Conservation (phyloP, 2,113 vertebrate species). For the Myiagra hebetior region DNA sequence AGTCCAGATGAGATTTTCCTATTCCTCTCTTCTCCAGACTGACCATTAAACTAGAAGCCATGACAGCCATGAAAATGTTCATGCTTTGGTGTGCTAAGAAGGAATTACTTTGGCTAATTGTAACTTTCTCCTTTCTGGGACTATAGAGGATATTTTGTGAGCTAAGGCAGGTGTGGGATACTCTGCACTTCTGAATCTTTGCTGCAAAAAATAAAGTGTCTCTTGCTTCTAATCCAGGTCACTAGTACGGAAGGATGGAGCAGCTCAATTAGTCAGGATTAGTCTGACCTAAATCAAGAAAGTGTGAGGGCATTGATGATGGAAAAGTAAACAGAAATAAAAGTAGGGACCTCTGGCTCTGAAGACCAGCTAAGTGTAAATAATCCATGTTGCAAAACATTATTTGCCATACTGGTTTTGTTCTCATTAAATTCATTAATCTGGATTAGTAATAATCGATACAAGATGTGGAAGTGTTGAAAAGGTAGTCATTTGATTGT, state of each 20-base stretch:
- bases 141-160: neutral
- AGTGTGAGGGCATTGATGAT: neutral
- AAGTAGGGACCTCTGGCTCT: neutral
- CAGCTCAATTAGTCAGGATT: conserved; percentile 9
- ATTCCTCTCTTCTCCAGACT: neutral
- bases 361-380: neutral
- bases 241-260: neutral
- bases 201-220: neutral
- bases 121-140: neutral
- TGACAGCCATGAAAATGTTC: neutral
- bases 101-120: neutral
- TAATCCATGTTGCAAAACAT: neutral
- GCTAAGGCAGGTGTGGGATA: neutral
- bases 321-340: neutral
- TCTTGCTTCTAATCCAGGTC: conserved; percentile 5
- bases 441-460: neutral
- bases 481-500: neutral
- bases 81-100: neutral
- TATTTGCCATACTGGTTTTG: neutral
- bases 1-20: neutral
- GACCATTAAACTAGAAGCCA: neutral
- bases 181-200: neutral
- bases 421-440: neutral
- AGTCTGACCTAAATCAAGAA: conserved; percentile 42
- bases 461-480: neutral